Percentiles rank a stretch among this genome's conserved stretches.
Evolutionary conservation across 2,888 invertebrate species (phyloP).

Genomic region (Mylabris sibirica): DNA sequence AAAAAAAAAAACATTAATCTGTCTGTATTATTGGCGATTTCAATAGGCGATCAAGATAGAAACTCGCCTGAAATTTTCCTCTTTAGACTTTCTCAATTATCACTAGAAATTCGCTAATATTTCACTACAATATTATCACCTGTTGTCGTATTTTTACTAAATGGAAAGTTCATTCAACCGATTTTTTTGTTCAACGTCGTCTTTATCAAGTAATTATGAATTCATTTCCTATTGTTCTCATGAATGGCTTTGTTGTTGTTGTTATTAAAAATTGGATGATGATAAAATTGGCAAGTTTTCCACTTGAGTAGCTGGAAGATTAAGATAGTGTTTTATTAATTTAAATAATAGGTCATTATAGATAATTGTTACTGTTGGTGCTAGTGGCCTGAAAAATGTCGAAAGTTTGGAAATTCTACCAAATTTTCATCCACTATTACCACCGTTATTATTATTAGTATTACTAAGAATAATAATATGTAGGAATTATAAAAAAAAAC

Average conservation of each 20-base stretch:
- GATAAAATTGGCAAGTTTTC: slow-evolving; percentile 1
- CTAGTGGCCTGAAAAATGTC: neutral
- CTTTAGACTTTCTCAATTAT: neutral
- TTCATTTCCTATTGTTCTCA: slow-evolving; percentile 10
- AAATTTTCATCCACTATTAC: too few species aligned
- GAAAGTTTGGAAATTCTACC: neutral
- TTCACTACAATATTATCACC: neutral
- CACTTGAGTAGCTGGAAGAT: neutral
- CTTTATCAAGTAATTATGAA: slow-evolving; percentile 5
- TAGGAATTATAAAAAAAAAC: neutral
- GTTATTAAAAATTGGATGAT: neutral
- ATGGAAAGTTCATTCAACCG: slow-evolving; percentile 8
- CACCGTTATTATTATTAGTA: neutral
- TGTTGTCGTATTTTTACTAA: neutral
- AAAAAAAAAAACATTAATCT: neutral
- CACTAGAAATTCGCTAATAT: neutral
- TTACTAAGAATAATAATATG: neutral
- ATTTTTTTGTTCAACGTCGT: neutral
- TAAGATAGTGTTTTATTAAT: neutral
- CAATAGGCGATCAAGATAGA: slow-evolving; percentile 2
- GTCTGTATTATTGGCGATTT: neutral
- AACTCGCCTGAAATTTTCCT: neutral
- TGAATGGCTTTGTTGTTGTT: neutral
- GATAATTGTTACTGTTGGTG: neutral
- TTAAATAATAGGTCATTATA: slow-evolving; percentile 1